A percentile compares a stretch with the other conserved stretches of the same genome.
These are phyloP conservation scores for Zaprionus taronus DNA, from an alignment of 1,140 invertebrate species.

Conservation along the genomic window DNA sequence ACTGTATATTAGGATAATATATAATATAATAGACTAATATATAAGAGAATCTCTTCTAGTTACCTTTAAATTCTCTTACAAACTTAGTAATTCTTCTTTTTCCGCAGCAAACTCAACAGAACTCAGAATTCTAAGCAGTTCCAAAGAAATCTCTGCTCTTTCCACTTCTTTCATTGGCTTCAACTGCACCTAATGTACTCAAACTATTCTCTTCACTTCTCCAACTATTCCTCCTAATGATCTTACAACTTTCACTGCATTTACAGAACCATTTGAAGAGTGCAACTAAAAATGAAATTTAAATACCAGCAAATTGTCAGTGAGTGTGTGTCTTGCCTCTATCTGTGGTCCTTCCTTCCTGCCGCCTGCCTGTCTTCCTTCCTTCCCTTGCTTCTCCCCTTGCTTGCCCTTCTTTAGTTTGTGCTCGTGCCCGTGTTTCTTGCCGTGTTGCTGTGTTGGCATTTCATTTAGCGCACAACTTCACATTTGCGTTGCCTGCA, in stretches of 20 bases:
- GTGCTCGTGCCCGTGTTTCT: conserved; percentile 65
- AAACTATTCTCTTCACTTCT: background rate
- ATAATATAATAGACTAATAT: too few species aligned
- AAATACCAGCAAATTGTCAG: conserved; percentile 70
- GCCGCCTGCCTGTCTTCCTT: background rate
- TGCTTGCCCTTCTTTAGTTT: conserved; percentile 22
- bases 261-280: conserved; percentile 37
- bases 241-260: conserved; percentile 35
- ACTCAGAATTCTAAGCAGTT: background rate
- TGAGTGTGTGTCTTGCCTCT: conserved; percentile 25
- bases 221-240: background rate
- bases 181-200: background rate
- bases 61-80: too few species aligned
- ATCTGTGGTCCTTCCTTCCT: background rate
- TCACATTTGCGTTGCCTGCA: conserved; percentile 77
- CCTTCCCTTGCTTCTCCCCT: background rate
- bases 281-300: conserved; percentile 61
- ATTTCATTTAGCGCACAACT: conserved; percentile 80
- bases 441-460: conserved; percentile 78
- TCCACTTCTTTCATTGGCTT: background rate
- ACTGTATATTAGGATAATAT: too few species aligned
- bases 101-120: background rate
- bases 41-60: too few species aligned
- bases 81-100: too few species aligned
- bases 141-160: background rate